Evolutionary conservation across 2,113 vertebrate species (phyloP), one percentile per base, ranked within the genome.

Genomic region (Platysteira castanea): DNA sequence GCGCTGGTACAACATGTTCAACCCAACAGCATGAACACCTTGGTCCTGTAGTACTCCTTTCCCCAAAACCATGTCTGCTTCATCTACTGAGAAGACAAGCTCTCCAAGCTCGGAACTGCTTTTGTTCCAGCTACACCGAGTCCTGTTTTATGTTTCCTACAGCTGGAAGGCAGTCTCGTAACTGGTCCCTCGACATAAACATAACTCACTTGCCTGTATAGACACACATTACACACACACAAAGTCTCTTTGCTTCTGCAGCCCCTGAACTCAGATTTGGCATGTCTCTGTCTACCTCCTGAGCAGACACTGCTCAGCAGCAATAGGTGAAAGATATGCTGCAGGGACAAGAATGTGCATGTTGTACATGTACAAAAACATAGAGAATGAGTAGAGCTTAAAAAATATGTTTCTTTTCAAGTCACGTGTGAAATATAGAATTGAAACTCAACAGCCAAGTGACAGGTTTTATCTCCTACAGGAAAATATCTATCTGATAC

Each of bases 1-100:
- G 61, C 1, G 2, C 42, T 67, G 59, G 68, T 50, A 56, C 0
- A 0, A 54, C 33, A 44, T 0, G 2, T 35, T 46, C 5, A 5
- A 46, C 13, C 49, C 0, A 0, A 69, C 67, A 41, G 42, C 11
- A 1, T 21, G 63, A 70, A 41, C 91, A 63, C 47, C 71, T 85
- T 65, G 46, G 27, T 69, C 12, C 39, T 20, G 28, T 6, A 17
- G 37, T 60, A 41, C 8, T 68, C 37, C 41, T 35, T 87, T 35
- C 35, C 35, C 31, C 26, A 57, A 54, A 87, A 37, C 9, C 35
- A 76, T 0, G 0, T 37, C 77, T 93, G 67, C 37, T 46, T 26
- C n/a, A 10, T 14, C 76, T 42, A 24, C 26, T 67, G 28, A 54
- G 57, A 54, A 85, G 39, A 61, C 12, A 24, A 75, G 15, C 35